phyloP scores from a whole-genome alignment of 2,888 invertebrate species.

The Cremastinae sp. region DNA sequence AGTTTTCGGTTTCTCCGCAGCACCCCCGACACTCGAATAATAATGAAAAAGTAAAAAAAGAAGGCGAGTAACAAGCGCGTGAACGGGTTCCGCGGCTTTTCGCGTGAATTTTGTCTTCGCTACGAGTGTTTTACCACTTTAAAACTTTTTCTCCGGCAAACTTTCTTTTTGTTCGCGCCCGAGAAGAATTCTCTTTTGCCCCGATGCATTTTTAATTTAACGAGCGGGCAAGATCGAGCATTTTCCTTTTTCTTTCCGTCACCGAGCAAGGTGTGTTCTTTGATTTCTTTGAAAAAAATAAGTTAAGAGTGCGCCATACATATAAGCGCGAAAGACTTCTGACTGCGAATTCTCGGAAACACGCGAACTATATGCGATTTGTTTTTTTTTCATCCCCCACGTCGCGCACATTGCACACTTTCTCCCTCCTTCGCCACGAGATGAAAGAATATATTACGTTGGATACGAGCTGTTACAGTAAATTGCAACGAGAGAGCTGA shows the following conservation, averaged over 20 bases:
- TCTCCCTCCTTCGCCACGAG: slow-evolving; percentile 13
- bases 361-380: slow-evolving; percentile 47
- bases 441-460: slow-evolving; percentile 39
- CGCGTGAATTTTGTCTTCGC: slow-evolving; percentile 20
- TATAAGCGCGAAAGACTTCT: not conserved
- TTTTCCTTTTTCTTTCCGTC: slow-evolving; percentile 7
- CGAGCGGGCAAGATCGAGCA: slow-evolving; percentile 1
- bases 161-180: not conserved
- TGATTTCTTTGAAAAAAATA: slow-evolving; percentile 34
- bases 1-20: slow-evolving; percentile 12
- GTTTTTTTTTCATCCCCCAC: slow-evolving; percentile 19
- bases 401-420: slow-evolving; percentile 11
- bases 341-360: slow-evolving; percentile 22
- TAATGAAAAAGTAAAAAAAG: slow-evolving; percentile 3
- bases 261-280: slow-evolving; percentile 26
- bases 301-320: slow-evolving; percentile 48
- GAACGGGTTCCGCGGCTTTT: not conserved
- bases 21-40: not conserved
- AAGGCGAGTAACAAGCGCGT: too few species aligned
- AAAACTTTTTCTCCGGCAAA: not conserved
- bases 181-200: not conserved
- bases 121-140: too few species aligned
- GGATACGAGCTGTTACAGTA: slow-evolving; percentile 17
- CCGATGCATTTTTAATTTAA: slow-evolving; percentile 2
- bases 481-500: slow-evolving; percentile 46